Conservation (phyloP, 1,140 invertebrate genomes). For the Drosophila bocki region DNA sequence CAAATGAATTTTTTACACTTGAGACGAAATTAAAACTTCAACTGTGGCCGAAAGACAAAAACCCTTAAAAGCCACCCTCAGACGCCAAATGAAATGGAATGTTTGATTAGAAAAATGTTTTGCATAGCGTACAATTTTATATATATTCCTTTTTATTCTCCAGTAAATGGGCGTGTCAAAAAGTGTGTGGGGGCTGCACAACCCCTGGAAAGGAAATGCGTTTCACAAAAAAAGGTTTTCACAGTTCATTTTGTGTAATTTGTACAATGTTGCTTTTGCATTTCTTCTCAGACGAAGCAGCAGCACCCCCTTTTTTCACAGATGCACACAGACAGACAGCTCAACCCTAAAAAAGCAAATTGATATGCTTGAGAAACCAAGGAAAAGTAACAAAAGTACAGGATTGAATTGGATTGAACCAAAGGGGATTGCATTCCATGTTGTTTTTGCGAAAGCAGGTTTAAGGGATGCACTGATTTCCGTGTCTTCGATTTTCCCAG, state of each 20-base stretch:
- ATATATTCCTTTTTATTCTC: slow-evolving; percentile 51
- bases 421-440: slow-evolving; percentile 14
- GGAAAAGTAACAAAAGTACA: slow-evolving; percentile 72
- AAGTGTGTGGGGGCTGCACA: slow-evolving; percentile 1
- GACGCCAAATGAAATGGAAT: slow-evolving; percentile 76
- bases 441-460: neutral
- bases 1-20: slow-evolving; percentile 80
- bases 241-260: slow-evolving; percentile 80
- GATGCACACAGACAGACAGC: slow-evolving; percentile 39
- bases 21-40: slow-evolving; percentile 69
- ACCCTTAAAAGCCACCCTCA: slow-evolving; percentile 36
- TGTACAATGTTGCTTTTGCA: slow-evolving; percentile 70
- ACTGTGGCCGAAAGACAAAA: slow-evolving; percentile 38
- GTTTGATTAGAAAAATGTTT: slow-evolving; percentile 84
- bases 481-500: slow-evolving; percentile 27
- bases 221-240: slow-evolving; percentile 71
- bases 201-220: slow-evolving; percentile 63
- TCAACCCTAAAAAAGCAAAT: slow-evolving; percentile 68
- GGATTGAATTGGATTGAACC: slow-evolving; percentile 60
- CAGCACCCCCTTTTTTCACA: slow-evolving; percentile 11
- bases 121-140: slow-evolving; percentile 80
- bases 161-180: slow-evolving; percentile 57
- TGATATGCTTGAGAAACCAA: slow-evolving; percentile 82
- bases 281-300: slow-evolving; percentile 36
- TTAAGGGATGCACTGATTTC: slow-evolving; percentile 62